Base-by-base conservation (phyloP, 2,888 invertebrate genomes). In the Rhagonycha fulva region DNA sequence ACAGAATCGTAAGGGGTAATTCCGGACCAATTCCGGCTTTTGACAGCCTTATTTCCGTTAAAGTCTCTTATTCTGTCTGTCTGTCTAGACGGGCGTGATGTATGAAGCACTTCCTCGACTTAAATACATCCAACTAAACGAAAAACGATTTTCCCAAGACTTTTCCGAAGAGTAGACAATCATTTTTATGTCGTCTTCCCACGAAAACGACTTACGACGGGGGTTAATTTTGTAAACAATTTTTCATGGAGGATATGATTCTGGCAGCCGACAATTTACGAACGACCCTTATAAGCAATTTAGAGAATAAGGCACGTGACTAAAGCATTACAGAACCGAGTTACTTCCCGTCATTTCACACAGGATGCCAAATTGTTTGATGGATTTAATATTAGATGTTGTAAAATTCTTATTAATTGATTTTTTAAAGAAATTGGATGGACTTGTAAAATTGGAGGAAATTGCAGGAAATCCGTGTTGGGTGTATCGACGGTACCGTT, bases 191-290 rank as follows among this genome's bases (percentile, higher is more conserved):
- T 14, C 74, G 68, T 72, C 75, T 75, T 77, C 77, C 75, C 77
- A 77, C 77, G 77, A 69, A 69, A 47, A 47, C 47, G 47, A 47
- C 47, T 10, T 28, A 23, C 62, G 26, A 9, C 30, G 69, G 72
- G 72, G 67, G 71, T 66, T 60, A 70, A 73, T 81, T 81, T 81
- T 76, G 74, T 76, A 82, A 81, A 82, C 82, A 84, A 86, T 86
- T 85, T 86, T 86, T 86, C 86, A 86, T 81, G 83, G 84, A 84
- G 84, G 84, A 84, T 84, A 84, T 85, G 85, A 84, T 84, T 85
- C 82, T 84, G 85, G 85, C 84, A 84, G 84, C 82, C 82, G 83
- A 84, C 85, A 85, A 86, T 85, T 84, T 84, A 81, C 82, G 75
- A 81, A 78, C 81, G 81, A 83, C 82, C 83, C 83, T 82, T 66